Evolutionary conservation across 2,113 vertebrate genomes (phyloP).

Genomic region (Bos taurus): DNA sequence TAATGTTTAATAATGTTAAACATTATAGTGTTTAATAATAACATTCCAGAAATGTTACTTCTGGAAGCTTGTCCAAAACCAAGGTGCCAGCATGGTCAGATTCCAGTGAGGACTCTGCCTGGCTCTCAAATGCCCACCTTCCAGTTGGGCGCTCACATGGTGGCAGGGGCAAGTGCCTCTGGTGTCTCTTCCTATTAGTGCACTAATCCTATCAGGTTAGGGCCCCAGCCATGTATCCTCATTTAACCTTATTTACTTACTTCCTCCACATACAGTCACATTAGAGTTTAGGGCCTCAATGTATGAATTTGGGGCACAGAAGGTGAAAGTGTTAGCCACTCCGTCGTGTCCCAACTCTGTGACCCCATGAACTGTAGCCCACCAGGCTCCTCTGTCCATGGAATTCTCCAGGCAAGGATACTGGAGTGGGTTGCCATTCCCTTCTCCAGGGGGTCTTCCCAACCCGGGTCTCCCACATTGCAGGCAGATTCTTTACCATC

Average conservation of each 20-base stretch:
- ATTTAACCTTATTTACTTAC: background rate
- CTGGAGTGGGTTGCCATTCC: background rate
- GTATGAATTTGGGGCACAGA: background rate
- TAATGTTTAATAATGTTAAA: no score
- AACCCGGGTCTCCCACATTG: background rate
- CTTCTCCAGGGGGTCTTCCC: background rate
- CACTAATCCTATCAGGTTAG: background rate
- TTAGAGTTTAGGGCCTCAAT: background rate
- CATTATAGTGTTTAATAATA: no score
- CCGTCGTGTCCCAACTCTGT: background rate
- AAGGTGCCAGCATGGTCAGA: background rate
- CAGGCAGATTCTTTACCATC: background rate
- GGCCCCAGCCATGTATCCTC: background rate
- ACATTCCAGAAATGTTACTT: background rate
- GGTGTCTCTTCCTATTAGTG: background rate
- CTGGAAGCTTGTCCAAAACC: background rate
- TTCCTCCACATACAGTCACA: background rate
- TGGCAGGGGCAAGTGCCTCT: background rate
- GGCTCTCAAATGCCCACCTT: background rate
- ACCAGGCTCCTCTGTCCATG: background rate
- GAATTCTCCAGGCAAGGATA: background rate
- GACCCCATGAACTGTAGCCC: background rate
- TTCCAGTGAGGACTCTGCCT: background rate
- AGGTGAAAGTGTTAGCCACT: background rate
- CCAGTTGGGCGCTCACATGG: background rate